Percentiles rank a stretch among this genome's conserved stretches.
Evolutionary conservation across 2,113 vertebrate genomes (phyloP).

Genomic region (Seriola aureovittata): DNA sequence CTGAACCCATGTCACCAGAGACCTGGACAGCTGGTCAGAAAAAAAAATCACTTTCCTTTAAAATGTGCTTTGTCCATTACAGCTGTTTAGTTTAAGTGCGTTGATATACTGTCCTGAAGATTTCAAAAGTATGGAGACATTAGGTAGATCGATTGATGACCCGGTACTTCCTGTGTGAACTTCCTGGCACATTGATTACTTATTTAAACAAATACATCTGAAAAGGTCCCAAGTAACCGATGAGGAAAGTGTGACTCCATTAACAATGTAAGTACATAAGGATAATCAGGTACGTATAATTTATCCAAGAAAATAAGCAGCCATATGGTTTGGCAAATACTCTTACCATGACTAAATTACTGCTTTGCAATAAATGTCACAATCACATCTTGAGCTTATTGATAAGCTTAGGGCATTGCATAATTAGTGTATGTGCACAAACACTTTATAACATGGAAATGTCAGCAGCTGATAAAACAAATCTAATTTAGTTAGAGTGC

Average conservation of each 20-base stretch:
- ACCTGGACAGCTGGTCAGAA: slow-evolving; percentile 9
- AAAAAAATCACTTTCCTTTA: slow-evolving; percentile 1
- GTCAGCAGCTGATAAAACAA: slow-evolving; percentile 20
- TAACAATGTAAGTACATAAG: background rate
- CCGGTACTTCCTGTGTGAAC: slow-evolving; percentile 58
- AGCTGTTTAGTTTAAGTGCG: slow-evolving; percentile 59
- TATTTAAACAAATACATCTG: slow-evolving; percentile 65
- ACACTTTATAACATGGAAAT: slow-evolving; percentile 25
- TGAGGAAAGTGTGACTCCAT: slow-evolving; percentile 35
- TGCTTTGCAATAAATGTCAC: slow-evolving; percentile 4
- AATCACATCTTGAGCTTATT: background rate
- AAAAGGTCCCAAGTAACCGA: background rate
- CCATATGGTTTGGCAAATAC: slow-evolving; percentile 10
- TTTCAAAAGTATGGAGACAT: slow-evolving; percentile 50
- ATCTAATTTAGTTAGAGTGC: slow-evolving; percentile 35
- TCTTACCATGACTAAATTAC: background rate
- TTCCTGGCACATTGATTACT: slow-evolving; percentile 72
- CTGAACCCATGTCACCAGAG: slow-evolving; percentile 7
- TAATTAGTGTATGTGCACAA: slow-evolving; percentile 8
- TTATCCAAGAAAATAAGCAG: background rate
- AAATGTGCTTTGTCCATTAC: slow-evolving; percentile 54
- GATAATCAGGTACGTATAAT: background rate
- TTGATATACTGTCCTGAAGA: slow-evolving; percentile 41
- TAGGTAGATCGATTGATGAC: slow-evolving; percentile 73
- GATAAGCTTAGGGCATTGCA: background rate